Conservation (phyloP, 92 coral and sea anemone genomes). For the Bergia puertoricense region DNA sequence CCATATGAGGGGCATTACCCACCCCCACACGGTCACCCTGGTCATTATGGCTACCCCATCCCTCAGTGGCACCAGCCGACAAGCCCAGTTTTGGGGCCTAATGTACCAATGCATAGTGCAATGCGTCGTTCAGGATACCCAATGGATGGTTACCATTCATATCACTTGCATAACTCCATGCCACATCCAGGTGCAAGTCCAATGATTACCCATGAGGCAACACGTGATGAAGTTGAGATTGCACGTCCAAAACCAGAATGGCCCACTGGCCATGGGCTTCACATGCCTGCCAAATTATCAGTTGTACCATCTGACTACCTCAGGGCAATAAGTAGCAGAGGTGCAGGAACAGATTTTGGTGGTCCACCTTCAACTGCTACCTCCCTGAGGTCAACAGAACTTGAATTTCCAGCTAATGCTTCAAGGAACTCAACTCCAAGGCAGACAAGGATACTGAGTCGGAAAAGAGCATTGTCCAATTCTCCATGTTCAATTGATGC, state of each 20-base stretch:
- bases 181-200: slow-evolving; percentile 44
- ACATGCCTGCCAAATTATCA: slow-evolving; percentile 66
- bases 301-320: slow-evolving; percentile 80
- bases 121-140: slow-evolving; percentile 51
- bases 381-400: slow-evolving; percentile 84
- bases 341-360: slow-evolving; percentile 67
- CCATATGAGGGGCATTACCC: slow-evolving; percentile 71
- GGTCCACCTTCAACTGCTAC: slow-evolving; percentile 99
- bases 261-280: slow-evolving; percentile 75
- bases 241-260: slow-evolving; percentile 98
- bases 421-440: slow-evolving; percentile 86
- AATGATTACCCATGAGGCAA: slow-evolving; percentile 43
- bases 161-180: slow-evolving; percentile 43
- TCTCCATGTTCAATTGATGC: slow-evolving; percentile 98
- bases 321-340: slow-evolving; percentile 70
- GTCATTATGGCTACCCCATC: slow-evolving; percentile 62
- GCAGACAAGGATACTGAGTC: slow-evolving; percentile 71
- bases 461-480: slow-evolving; percentile 87
- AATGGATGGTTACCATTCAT: slow-evolving; percentile 54
- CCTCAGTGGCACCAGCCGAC: slow-evolving; percentile 77
- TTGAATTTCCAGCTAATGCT: slow-evolving; percentile 71
- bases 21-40: slow-evolving; percentile 52
- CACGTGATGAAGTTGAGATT: slow-evolving; percentile 70
- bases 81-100: slow-evolving; percentile 64
- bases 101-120: slow-evolving; percentile 49